Evolutionary conservation across 1,140 invertebrate genomes (phyloP).

Genomic region (Tenebrio molitor): DNA sequence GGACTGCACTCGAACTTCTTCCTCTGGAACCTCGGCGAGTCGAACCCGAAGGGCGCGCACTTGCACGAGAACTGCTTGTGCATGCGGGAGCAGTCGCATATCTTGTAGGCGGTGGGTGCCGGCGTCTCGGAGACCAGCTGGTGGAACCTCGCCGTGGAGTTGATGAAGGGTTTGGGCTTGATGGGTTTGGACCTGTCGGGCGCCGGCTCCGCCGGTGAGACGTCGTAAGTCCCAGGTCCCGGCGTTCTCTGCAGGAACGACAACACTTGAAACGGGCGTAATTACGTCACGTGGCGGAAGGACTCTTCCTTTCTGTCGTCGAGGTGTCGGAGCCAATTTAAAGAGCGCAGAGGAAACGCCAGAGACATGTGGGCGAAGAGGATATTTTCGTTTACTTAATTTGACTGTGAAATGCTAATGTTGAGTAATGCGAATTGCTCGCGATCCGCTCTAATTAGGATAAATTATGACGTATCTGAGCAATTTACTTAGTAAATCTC

Average conservation of each 20-base stretch:
- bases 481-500: slow-evolving; percentile 14
- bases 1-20: slow-evolving; percentile 14
- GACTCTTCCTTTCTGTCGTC: not conserved
- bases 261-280: not conserved
- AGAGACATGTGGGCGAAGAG: slow-evolving; percentile 39
- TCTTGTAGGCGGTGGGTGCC: slow-evolving; percentile 10
- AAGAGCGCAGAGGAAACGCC: slow-evolving; percentile 21
- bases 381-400: slow-evolving; percentile 47
- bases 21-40: slow-evolving; percentile 16
- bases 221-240: slow-evolving; percentile 43
- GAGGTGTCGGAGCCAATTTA: slow-evolving; percentile 5
- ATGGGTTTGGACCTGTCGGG: slow-evolving; percentile 20
- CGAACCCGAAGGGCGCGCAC: slow-evolving; percentile 16
- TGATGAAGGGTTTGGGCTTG: slow-evolving; percentile 44
- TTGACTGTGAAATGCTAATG: slow-evolving; percentile 42
- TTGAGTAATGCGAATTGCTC: slow-evolving; percentile 44
- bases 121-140: slow-evolving; percentile 7
- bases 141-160: slow-evolving; percentile 17
- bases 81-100: not conserved
- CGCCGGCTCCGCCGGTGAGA: not conserved
- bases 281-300: slow-evolving; percentile 10
- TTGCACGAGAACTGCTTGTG: slow-evolving; percentile 33
- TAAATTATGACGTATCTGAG: slow-evolving; percentile 41
- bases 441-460: slow-evolving; percentile 33
- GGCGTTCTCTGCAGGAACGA: slow-evolving; percentile 23